These are phyloP conservation scores for Heliocidaris tuberculata DNA, from an alignment of 35 echinoderm and acorn worm genomes.

Conservation along the genomic window DNA sequence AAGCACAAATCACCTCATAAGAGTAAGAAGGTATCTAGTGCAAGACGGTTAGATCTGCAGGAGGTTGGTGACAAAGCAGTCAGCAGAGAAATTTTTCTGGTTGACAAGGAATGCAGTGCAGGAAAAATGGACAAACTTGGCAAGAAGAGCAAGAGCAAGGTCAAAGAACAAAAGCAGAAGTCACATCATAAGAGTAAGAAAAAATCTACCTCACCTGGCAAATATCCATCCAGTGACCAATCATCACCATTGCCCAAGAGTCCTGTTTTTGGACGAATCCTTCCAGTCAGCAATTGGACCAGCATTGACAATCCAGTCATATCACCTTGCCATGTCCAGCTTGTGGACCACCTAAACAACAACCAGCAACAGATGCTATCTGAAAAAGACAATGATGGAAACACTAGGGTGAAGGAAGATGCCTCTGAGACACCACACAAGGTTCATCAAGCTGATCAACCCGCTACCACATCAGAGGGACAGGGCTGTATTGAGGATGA, in stretches of 20 bases:
- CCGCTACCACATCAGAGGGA: too few species aligned
- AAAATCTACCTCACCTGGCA: background rate
- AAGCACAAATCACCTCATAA: background rate
- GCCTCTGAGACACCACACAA: background rate
- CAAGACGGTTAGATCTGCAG: background rate
- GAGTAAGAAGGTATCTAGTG: background rate
- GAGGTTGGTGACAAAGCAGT: background rate
- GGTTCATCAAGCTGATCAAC: background rate
- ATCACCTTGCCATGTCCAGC: slow-evolving; percentile 1
- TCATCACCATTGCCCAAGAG: background rate
- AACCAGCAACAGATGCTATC: background rate
- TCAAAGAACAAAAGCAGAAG: background rate
- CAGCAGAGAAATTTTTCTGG: background rate
- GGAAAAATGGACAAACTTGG: background rate
- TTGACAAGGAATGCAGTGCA: background rate
- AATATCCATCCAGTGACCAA: background rate
- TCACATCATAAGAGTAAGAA: background rate
- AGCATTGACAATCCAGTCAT: slow-evolving; percentile 24
- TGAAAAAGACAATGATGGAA: background rate
- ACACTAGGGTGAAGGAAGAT: background rate
- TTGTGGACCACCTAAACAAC: background rate
- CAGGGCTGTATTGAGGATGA: background rate
- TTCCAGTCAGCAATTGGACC: background rate
- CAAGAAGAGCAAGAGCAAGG: slow-evolving; percentile 6
- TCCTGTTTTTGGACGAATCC: background rate